A percentile compares a stretch with the other conserved stretches of the same genome.
Conservation (phyloP, 2,113 vertebrate genomes). For the Ailurus styani region DNA sequence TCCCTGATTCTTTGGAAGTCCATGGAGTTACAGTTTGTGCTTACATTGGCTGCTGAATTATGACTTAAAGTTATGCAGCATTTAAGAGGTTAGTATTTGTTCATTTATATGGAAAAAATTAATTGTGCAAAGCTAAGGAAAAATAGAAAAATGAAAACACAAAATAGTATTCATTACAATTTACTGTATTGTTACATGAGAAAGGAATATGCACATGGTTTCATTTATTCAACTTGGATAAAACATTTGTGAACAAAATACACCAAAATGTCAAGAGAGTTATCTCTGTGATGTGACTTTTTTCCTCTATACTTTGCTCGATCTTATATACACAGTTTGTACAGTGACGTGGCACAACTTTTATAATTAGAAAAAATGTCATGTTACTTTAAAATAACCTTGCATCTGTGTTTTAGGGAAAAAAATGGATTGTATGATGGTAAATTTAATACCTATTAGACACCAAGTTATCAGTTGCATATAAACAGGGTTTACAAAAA, state of each 20-base stretch:
- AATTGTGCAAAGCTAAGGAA: conserved; percentile 30
- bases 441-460: not conserved
- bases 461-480: not conserved
- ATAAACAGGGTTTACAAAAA: not conserved
- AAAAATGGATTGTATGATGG: not conserved
- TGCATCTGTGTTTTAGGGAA: not conserved
- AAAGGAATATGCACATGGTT: not conserved
- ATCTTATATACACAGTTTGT: not conserved
- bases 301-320: not conserved
- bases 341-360: not conserved
- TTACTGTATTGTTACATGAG: not conserved
- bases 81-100: conserved; percentile 27
- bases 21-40: not conserved
- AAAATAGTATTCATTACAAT: conserved; percentile 34
- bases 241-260: not conserved
- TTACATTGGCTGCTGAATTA: not conserved
- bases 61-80: conserved; percentile 31
- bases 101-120: not conserved
- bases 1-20: conserved; percentile 55
- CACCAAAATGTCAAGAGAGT: not conserved
- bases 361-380: not conserved
- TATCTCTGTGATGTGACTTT: not conserved
- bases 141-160: not conserved
- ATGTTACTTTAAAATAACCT: not conserved
- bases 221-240: not conserved